Base-by-base conservation (phyloP, 2,113 vertebrate genomes). In the Phylloscopus trochilus region DNA sequence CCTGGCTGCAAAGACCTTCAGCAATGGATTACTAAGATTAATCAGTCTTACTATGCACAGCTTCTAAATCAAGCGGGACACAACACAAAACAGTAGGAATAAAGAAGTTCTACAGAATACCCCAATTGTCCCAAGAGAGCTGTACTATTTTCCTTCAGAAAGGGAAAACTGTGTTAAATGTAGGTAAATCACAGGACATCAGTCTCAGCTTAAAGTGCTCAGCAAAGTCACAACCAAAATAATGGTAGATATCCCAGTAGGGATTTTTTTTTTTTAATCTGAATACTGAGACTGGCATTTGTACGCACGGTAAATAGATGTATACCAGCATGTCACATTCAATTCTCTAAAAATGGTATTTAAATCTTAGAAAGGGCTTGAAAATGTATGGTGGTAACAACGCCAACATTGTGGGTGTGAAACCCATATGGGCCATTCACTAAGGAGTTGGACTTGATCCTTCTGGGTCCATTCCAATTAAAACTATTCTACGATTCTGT, bases 381-480 rank as follows among this genome's bases (percentile, higher is more conserved):
- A 64, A 68, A 76, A 44, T 77, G 9, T 27, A 27, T 18, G 9
- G 22, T 52, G 31, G 9, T 59, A 35, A 31, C 21, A 51, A 31
- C 0, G 0, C 6, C 31, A 27, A 4, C 16, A 59, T 10, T 37
- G 27, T 27, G 26, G 22, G 11, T 67, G 37, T 0, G 0, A 68
- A 37, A 59, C 21, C 21, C 52, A 35, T 31, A 31, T 22, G 37
- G 53, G 21, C 26, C 44, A 52, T 67, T 86, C 21, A 51, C 21
- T 59, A 51, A 76, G 58, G 44, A 14, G 10, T 5, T 76, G 31
- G 26, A 58, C 21, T 68, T 59, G 72, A 59, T 58, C 21, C 17
- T 37, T 76, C 35, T 35, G 52, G 10, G 31, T 67, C 13, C 35
- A 11, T 85, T 86, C 62, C 62, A 37, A 37, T 41, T 68, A 37